Base-by-base conservation (phyloP, 2,113 vertebrate species). In the Anthoscopus minutus region DNA sequence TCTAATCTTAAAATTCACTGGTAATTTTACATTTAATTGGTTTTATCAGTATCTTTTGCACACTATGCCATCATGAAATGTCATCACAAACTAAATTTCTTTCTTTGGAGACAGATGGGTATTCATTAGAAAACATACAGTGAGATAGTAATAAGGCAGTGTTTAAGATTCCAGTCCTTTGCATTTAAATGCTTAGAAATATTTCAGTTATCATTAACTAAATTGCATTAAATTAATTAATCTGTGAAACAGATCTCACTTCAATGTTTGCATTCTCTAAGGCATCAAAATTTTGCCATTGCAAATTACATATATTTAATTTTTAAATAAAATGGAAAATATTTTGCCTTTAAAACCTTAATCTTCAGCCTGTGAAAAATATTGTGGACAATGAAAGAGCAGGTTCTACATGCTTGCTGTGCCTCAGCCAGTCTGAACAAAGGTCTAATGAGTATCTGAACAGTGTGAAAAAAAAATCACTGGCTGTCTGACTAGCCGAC, bases 401-500 rank as follows among this genome's bases (percentile, higher is more conserved):
- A n/a, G 42, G 21, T 76, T 86, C 86, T 35, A n/a, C 40, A 70
- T 74, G 73, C 81, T 91, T 93, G 88, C 85, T 81, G 83, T 89
- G 91, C 83, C 91, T 94, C 83, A 56, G 82, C 74, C 86, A 65
- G 77, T 70, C 94, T 81, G 93, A 83, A 88, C 66, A 77, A 87
- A 93, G 88, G 92, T 89, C 93, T 95, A 88, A 95, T 81, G 93
- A 94, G 94, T 78, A 58, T 95, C 96, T 86, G 93, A 97, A 65
- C 47, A 78, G 96, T 74, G 92, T 72, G 95, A 97, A 94, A 86
- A 42, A n/a, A 81, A 94, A 81, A 77, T 40, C 70, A n/a, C 72
- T 60, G 61, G 19, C 73, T 53, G 19, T 48, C 88, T 92, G 64
- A 66, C 42, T 57, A 50, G 53, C 69, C 45, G 27, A 11, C 45